phyloP scores from a whole-genome alignment of 92 coral and sea anemone species.

The Pocillopora grandis region DNA sequence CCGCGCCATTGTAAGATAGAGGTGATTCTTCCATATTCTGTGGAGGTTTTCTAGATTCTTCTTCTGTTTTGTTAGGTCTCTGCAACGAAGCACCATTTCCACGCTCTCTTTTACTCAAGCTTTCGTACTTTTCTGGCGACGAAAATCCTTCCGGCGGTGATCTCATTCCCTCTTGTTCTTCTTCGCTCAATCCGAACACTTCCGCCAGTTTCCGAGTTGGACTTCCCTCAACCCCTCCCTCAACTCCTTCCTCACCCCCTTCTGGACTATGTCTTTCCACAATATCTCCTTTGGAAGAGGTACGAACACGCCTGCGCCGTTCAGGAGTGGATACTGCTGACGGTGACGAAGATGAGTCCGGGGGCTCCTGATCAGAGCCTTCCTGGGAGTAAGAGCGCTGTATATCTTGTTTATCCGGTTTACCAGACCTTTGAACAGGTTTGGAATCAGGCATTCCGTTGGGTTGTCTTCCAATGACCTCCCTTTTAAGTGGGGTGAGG shows the following conservation, averaged over 20 bases:
- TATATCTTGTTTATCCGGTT: slow-evolving; percentile 15
- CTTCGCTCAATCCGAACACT: slow-evolving; percentile 33
- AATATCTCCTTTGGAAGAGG: slow-evolving; percentile 32
- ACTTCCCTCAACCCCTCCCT: slow-evolving; percentile 15
- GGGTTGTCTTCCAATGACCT: slow-evolving; percentile 7
- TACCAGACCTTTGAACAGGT: slow-evolving; percentile 13
- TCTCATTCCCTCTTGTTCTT: slow-evolving; percentile 28
- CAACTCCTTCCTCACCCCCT: slow-evolving; percentile 27
- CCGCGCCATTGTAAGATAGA: neutral
- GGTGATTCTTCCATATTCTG: neutral
- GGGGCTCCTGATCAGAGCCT: slow-evolving; percentile 26
- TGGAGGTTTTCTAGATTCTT: neutral
- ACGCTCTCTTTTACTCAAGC: slow-evolving; percentile 33
- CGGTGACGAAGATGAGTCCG: slow-evolving; percentile 38
- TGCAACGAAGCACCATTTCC: slow-evolving; percentile 39
- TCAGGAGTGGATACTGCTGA: slow-evolving; percentile 41
- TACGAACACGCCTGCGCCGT: slow-evolving; percentile 42
- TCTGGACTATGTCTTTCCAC: slow-evolving; percentile 42
- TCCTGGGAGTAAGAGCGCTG: slow-evolving; percentile 10
- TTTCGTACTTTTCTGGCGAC: slow-evolving; percentile 31
- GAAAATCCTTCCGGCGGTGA: slow-evolving; percentile 47
- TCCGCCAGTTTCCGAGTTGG: slow-evolving; percentile 42
- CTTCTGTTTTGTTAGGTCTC: slow-evolving; percentile 24
- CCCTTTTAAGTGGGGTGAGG: slow-evolving; percentile 24
- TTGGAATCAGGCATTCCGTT: slow-evolving; percentile 26